Evolutionary conservation across 2,797 vertebrate species (phyloP).

Genomic region (Sebastes minor): DNA sequence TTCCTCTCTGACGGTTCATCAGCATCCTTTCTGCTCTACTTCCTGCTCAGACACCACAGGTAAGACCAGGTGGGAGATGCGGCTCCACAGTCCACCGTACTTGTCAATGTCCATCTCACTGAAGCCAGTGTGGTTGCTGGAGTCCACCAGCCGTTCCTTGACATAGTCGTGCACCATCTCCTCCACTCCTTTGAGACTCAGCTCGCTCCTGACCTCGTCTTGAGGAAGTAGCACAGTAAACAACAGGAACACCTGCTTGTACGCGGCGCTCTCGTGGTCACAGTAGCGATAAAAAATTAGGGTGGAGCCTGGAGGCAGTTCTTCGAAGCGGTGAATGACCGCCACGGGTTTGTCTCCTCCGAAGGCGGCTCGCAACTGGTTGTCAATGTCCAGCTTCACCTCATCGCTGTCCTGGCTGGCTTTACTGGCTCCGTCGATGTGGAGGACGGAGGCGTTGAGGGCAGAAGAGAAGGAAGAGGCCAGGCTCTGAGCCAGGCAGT

Average conservation of each 20-base stretch:
- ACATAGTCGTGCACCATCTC: conserved; percentile 88
- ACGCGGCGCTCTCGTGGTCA: conserved; percentile 91
- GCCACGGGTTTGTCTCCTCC: conserved; percentile 79
- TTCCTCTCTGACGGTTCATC: not conserved
- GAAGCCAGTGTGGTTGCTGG: conserved; percentile 52
- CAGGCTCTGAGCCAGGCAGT: conserved; percentile 83
- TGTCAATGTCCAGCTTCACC: conserved; percentile 88
- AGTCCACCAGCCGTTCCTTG: conserved; percentile 80
- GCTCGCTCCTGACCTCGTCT: conserved; percentile 60
- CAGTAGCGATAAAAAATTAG: conserved; percentile 98
- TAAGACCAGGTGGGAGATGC: conserved; percentile 92
- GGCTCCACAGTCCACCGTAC: conserved; percentile 92
- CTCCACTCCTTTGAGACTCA: conserved; percentile 81
- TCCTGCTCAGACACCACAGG: conserved; percentile 82
- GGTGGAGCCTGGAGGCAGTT: conserved; percentile 88
- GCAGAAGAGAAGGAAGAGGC: conserved; percentile 82
- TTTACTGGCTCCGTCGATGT: conserved; percentile 78
- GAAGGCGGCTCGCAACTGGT: conserved; percentile 83
- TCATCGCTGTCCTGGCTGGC: conserved; percentile 78
- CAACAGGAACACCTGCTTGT: conserved; percentile 87
- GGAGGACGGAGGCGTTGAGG: conserved; percentile 76
- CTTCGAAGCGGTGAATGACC: conserved; percentile 88
- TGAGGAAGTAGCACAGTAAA: conserved; percentile 90
- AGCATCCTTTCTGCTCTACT: conserved; percentile 82
- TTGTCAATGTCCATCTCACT: conserved; percentile 89